phyloP scores from a whole-genome alignment of 2,113 vertebrate species.

The Atlantisia rogersi region DNA sequence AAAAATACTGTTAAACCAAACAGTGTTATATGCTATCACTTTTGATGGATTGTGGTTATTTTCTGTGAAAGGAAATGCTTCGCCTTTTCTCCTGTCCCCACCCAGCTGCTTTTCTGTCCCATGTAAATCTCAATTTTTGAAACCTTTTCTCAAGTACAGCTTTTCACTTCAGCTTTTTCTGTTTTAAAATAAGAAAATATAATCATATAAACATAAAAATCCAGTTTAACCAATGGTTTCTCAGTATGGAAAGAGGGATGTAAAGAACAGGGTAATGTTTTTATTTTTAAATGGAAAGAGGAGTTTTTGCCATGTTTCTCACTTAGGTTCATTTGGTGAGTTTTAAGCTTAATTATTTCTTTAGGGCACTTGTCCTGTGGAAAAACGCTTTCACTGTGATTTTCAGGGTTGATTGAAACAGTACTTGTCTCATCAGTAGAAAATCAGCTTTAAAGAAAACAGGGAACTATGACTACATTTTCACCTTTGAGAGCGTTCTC shows the following conservation, averaged over 20 bases:
- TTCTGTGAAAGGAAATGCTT: neutral
- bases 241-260: neutral
- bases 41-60: neutral
- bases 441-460: neutral
- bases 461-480: neutral
- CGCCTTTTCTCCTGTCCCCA: neutral
- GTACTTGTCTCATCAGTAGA: neutral
- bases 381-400: neutral
- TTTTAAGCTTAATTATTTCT: neutral
- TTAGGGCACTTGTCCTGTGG: neutral
- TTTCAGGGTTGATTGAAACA: neutral
- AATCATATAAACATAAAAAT: neutral
- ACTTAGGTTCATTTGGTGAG: neutral
- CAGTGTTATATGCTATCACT: neutral
- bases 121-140: neutral
- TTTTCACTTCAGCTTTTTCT: neutral
- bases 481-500: neutral
- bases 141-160: neutral
- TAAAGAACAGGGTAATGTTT: neutral
- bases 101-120: neutral
- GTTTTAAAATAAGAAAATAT: neutral
- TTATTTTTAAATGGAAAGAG: neutral
- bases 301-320: neutral
- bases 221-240: neutral
- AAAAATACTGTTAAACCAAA: neutral